phyloP scores from a whole-genome alignment of 2,113 vertebrate species.

The Mirza zaza region DNA sequence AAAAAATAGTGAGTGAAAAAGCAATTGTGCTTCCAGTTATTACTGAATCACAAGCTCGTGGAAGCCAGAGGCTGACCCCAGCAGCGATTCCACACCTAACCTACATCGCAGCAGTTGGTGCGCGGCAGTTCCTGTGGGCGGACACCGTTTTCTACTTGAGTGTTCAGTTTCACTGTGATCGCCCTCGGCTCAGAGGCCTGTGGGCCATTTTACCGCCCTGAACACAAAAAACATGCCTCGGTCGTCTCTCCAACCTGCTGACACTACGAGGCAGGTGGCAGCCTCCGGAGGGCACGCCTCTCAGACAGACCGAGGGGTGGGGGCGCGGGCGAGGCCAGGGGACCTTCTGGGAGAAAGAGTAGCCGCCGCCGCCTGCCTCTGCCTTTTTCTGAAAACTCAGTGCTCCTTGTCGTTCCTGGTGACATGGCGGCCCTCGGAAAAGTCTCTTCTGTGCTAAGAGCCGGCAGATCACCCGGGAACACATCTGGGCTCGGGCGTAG shows the following conservation, averaged over 20 bases:
- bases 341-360: not conserved
- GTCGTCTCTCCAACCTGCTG: constrained; percentile 44
- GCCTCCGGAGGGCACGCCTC: not conserved
- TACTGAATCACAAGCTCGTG: constrained; percentile 80
- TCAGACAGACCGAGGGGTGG: not conserved
- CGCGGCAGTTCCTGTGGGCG: constrained; percentile 83
- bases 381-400: not conserved
- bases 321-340: too few species aligned
- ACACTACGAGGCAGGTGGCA: not conserved
- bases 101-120: constrained; percentile 77
- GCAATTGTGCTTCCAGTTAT: constrained; percentile 77
- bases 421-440: not conserved
- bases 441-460: not conserved
- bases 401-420: not conserved
- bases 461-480: not conserved
- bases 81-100: constrained; percentile 65
- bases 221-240: constrained; percentile 25
- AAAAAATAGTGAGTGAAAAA: constrained; percentile 79
- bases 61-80: constrained; percentile 70
- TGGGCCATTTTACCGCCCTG: constrained; percentile 70
- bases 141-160: constrained; percentile 83
- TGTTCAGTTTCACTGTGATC: constrained; percentile 87
- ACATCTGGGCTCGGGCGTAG: not conserved
- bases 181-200: constrained; percentile 48
- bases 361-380: not conserved